A percentile compares a stretch with the other conserved stretches of the same genome.
Evolutionary conservation across 2,797 vertebrate genomes (phyloP).

Genomic region (Chiloscyllium punctatum): DNA sequence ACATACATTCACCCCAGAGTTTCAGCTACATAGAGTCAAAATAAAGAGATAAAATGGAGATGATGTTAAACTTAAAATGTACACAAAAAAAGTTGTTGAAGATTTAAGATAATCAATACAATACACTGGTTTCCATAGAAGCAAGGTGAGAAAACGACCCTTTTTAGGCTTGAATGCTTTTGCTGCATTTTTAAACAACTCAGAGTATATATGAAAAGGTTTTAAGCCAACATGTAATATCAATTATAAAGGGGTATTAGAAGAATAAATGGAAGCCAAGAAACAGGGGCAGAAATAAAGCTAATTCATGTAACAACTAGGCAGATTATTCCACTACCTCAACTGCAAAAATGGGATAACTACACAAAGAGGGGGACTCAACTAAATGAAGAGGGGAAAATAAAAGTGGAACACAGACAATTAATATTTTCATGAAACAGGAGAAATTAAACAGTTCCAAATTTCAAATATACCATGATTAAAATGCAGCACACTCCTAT

Average conservation of each 20-base stretch:
- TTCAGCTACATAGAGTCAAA: conserved; percentile 34
- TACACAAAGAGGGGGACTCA: neutral
- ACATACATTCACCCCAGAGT: conserved; percentile 33
- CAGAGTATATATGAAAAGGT: neutral
- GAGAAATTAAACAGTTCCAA: neutral
- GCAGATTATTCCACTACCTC: neutral
- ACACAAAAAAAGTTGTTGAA: neutral
- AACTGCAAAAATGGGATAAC: neutral
- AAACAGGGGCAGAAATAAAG: neutral
- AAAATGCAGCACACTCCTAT: neutral
- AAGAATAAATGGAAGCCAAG: neutral
- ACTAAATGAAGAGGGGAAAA: neutral
- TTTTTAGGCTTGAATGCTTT: too few species aligned
- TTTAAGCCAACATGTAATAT: neutral
- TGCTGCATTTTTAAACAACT: neutral
- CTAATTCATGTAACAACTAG: neutral
- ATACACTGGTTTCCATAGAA: neutral
- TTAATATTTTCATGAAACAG: neutral
- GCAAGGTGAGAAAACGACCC: neutral
- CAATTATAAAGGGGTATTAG: neutral
- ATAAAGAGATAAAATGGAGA: conserved; percentile 11
- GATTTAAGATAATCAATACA: neutral
- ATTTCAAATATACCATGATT: neutral
- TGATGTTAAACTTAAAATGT: conserved; percentile 29
- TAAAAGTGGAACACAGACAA: neutral